Conservation (phyloP, 2,113 vertebrate species). For the Mustelus asterias region DNA sequence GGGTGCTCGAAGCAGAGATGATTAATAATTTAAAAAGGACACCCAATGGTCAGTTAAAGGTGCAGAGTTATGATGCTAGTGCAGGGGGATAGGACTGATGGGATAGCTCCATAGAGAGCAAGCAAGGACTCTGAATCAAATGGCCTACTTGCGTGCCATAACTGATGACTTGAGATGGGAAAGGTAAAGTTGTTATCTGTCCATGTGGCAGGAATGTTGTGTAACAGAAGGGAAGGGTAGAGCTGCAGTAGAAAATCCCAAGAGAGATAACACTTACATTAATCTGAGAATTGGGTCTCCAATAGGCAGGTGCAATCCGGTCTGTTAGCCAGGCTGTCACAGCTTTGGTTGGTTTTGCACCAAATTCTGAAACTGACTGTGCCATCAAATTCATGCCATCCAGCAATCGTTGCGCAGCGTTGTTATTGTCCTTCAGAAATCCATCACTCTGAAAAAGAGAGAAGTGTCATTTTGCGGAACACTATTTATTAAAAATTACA, state of each 20-base stretch:
- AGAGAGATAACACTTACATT: constrained; percentile 58
- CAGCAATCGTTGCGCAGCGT: constrained; percentile 89
- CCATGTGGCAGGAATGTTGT: neutral
- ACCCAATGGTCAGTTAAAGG: neutral
- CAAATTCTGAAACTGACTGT: constrained; percentile 92
- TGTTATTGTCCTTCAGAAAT: constrained; percentile 96
- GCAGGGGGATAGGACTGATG: neutral
- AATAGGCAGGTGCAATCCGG: constrained; percentile 96
- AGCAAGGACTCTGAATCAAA: neutral
- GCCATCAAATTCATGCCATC: constrained; percentile 97
- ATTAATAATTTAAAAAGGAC: neutral
- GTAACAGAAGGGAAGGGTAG: neutral
- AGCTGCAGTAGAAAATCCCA: neutral
- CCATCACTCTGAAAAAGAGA: constrained; percentile 71
- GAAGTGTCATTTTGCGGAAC: neutral
- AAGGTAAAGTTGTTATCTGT: neutral
- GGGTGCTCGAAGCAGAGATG: neutral
- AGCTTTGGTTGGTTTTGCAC: constrained; percentile 90
- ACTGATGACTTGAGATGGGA: neutral
- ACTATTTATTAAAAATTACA: neutral
- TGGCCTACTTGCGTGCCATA: neutral
- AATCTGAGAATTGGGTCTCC: constrained; percentile 94
- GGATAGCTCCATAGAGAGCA: neutral
- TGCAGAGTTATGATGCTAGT: neutral
- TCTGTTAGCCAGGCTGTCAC: constrained; percentile 96